Percentiles rank a stretch among this genome's conserved stretches.
phyloP scores from a whole-genome alignment of 2,113 vertebrate genomes.

The Pontoporia blainvillei region DNA sequence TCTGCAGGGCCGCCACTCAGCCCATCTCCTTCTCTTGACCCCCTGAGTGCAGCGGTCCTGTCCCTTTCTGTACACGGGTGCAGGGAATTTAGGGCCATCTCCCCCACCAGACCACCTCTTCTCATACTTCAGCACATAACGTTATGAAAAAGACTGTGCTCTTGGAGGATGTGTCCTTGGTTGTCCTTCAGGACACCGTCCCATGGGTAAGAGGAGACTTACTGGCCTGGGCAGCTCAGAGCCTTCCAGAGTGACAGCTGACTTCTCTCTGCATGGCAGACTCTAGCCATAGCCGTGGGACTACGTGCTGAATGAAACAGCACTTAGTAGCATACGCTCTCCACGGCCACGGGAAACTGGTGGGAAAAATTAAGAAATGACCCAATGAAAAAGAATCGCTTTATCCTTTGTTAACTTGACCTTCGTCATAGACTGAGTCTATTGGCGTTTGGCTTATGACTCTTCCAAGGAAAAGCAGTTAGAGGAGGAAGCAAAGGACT shows the following conservation, averaged over 20 bases:
- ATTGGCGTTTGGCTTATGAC: not conserved
- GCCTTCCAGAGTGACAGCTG: not conserved
- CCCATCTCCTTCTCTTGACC: not conserved
- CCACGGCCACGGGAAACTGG: not conserved
- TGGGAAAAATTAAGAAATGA: not conserved
- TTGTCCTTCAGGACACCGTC: not conserved
- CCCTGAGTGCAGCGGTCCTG: not conserved
- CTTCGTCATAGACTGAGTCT: not conserved
- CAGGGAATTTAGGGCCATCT: not conserved
- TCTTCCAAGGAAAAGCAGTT: not conserved
- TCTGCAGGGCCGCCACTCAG: not conserved
- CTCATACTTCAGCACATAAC: not conserved
- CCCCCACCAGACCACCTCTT: not conserved
- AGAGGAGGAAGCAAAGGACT: rapidly evolving
- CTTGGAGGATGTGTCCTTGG: not conserved
- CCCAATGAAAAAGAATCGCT: not conserved
- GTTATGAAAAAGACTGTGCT: not conserved
- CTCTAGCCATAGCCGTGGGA: not conserved
- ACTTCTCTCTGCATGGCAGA: not conserved
- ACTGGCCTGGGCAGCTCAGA: not conserved
- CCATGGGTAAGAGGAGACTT: not conserved
- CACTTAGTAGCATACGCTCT: not conserved
- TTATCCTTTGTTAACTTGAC: not conserved
- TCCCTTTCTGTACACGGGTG: not conserved
- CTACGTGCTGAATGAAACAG: not conserved